Conservation (phyloP, 2,888 invertebrate genomes). For the Eubasilissa splendida region DNA sequence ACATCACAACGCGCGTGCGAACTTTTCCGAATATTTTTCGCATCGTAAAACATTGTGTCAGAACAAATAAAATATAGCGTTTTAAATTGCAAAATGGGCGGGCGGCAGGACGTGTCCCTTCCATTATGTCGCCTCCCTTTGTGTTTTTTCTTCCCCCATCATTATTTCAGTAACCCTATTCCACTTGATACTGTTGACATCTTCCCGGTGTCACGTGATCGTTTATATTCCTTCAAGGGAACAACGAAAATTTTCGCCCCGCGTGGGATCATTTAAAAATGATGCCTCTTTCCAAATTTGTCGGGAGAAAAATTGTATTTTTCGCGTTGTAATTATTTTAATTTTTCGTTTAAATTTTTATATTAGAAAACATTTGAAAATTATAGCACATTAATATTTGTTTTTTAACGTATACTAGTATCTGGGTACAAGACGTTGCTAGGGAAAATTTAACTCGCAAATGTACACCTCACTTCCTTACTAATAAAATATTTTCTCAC, state of each 20-base stretch:
- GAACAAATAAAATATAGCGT: background rate
- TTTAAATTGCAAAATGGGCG: background rate
- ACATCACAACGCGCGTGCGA: too few species aligned
- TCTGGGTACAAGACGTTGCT: too few species aligned
- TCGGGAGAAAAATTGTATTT: too few species aligned
- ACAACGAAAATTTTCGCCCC: background rate
- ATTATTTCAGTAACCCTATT: conserved; percentile 14
- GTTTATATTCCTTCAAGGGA: background rate
- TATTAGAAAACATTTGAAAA: too few species aligned
- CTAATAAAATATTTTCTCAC: too few species aligned
- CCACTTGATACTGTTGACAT: conserved; percentile 32
- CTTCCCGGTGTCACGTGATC: conserved; percentile 1
- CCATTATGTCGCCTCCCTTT: background rate
- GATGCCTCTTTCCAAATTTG: background rate
- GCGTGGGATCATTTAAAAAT: background rate
- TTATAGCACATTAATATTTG: too few species aligned
- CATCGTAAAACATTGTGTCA: background rate
- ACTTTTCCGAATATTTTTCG: background rate
- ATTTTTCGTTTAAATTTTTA: too few species aligned
- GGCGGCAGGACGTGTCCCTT: background rate
- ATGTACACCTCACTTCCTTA: too few species aligned
- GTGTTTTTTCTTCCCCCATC: background rate
- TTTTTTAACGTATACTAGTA: too few species aligned
- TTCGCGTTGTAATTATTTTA: too few species aligned
- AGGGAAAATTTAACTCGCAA: too few species aligned